Evolutionary conservation across 1,140 invertebrate species (phyloP).

Genomic region (Trigoniulus corallinus): DNA sequence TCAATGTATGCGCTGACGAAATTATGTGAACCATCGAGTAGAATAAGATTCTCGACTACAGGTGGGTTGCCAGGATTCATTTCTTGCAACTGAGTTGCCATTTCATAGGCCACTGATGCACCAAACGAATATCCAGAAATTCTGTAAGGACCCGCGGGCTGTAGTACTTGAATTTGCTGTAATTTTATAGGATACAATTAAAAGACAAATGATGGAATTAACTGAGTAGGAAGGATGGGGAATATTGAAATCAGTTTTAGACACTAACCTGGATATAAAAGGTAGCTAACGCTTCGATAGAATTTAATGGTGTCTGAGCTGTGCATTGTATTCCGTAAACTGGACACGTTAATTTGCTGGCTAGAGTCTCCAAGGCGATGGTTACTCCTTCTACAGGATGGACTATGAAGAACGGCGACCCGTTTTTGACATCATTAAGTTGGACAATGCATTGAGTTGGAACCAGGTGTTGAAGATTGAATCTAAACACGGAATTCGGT

Average conservation of each 20-base stretch:
- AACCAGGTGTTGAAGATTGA: conserved; percentile 25
- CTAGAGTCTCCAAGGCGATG: conserved; percentile 45
- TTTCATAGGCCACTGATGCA: conserved; percentile 79
- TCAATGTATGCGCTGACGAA: conserved; percentile 65
- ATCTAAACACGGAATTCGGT: not conserved
- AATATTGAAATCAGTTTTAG: not conserved
- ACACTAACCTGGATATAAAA: conserved; percentile 54
- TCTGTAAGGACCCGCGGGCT: conserved; percentile 63
- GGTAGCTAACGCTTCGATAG: conserved; percentile 51
- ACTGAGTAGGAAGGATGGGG: not conserved
- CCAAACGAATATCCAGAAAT: conserved; percentile 91
- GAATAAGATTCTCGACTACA: conserved; percentile 36
- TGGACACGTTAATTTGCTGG: conserved; percentile 47
- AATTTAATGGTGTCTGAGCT: conserved; percentile 46
- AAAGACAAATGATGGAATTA: not conserved
- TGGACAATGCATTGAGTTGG: conserved; percentile 29
- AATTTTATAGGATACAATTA: conserved; percentile 6
- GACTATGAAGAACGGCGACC: conserved; percentile 48
- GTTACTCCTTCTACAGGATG: conserved; percentile 86
- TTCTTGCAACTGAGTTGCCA: conserved; percentile 63
- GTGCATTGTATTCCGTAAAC: conserved; percentile 85
- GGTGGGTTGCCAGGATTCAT: conserved; percentile 37
- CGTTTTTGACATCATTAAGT: conserved; percentile 27
- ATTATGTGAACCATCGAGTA: conserved; percentile 82
- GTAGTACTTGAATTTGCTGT: conserved; percentile 52